These are phyloP conservation scores for Diplolepis rosae DNA, from an alignment of 2,888 invertebrate species.

Conservation along the genomic window DNA sequence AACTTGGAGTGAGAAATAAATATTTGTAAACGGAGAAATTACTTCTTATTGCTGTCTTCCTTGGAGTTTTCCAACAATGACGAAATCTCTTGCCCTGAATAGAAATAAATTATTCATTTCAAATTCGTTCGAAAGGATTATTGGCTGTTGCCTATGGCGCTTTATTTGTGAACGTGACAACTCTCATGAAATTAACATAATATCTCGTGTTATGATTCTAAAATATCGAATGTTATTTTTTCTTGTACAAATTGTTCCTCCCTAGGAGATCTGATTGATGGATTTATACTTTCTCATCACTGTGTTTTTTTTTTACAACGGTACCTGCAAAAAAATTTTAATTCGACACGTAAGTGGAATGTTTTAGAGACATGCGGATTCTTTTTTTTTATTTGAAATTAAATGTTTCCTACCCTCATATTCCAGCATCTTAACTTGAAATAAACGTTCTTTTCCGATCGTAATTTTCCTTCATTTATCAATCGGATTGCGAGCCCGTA, in stretches of 20 bases:
- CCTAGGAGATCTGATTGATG: neutral
- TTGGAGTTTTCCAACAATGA: no score
- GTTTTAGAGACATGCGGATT: no score
- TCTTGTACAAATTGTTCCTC: neutral
- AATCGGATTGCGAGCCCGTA: constrained; percentile 52
- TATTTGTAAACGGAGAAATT: no score
- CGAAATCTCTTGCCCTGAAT: neutral
- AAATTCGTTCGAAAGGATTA: neutral
- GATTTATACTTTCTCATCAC: neutral
- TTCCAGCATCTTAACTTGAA: neutral
- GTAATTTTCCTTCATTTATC: constrained; percentile 56
- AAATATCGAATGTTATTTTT: neutral
- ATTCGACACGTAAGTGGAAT: no score
- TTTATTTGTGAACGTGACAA: neutral
- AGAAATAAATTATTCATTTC: neutral
- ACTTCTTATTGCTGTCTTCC: no score
- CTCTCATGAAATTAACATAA: neutral
- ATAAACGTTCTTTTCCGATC: constrained; percentile 30
- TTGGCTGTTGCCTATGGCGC: neutral
- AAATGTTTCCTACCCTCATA: neutral
- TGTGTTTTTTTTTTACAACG: neutral
- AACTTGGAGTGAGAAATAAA: no score
- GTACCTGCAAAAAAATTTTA: neutral
- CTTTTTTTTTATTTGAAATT: no score
- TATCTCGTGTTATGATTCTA: neutral